Percentiles rank a stretch among this genome's conserved stretches.
Conservation (phyloP, 35 echinoderm and acorn worm species). For the Heliocidaris erythrogramma region DNA sequence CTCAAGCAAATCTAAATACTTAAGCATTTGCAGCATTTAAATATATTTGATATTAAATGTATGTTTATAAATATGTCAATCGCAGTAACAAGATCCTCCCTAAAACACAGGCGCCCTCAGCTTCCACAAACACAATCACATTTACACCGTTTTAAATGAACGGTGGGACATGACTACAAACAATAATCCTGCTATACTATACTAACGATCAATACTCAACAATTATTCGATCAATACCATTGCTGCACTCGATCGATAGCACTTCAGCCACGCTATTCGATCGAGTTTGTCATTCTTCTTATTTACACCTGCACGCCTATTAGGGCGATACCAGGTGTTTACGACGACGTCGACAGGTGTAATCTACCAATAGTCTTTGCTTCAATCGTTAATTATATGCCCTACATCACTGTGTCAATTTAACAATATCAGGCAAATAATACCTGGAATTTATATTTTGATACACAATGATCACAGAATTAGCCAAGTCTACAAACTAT, state of each 20-base stretch:
- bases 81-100: background rate
- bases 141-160: background rate
- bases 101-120: background rate
- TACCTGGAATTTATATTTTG: too few relatives aligned
- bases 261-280: conserved; percentile 41
- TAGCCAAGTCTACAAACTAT: background rate
- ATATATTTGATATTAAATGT: too few relatives aligned
- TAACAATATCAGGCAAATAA: background rate
- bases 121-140: background rate
- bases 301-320: conserved; percentile 34
- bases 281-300: background rate
- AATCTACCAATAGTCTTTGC: background rate
- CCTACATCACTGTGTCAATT: background rate
- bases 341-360: too few relatives aligned
- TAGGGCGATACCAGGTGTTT: conserved; percentile 40
- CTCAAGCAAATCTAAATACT: too few relatives aligned
- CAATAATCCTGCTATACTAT: background rate
- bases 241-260: conserved; percentile 22
- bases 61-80: too few relatives aligned
- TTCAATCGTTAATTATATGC: background rate
- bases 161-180: background rate
- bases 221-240: conserved; percentile 12
- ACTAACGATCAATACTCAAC: conserved; percentile 7
- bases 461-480: background rate
- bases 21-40: too few relatives aligned